A percentile compares a stretch with the other conserved stretches of the same genome.
Evolutionary conservation across 2,797 vertebrate genomes (phyloP).

Genomic region (Sebastes trivittatus): DNA sequence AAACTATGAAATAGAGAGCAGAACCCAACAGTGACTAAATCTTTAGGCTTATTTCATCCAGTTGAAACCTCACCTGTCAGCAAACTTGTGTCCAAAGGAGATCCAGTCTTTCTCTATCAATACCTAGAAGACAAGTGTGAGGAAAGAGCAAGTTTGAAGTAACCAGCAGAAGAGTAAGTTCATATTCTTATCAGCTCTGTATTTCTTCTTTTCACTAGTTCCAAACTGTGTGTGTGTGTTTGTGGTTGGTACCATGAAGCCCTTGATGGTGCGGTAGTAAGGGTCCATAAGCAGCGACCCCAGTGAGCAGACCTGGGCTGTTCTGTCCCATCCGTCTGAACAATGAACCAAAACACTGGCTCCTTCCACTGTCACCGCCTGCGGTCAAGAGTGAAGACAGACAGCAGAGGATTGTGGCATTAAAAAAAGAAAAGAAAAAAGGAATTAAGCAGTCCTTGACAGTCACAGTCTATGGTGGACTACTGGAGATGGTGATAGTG

Average conservation of each 20-base stretch:
- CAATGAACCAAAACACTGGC: constrained; percentile 96
- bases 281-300: constrained; percentile 94
- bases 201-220: neutral
- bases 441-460: neutral
- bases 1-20: neutral
- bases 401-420: neutral
- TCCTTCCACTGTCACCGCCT: constrained; percentile 93
- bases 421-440: neutral
- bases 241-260: constrained; percentile 89
- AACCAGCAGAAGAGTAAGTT: neutral
- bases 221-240: neutral
- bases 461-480: too few species aligned
- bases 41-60: neutral
- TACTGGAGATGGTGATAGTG: neutral
- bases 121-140: constrained; percentile 80
- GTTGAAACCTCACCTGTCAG: constrained; percentile 87
- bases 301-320: constrained; percentile 95
- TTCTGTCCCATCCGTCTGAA: constrained; percentile 98
- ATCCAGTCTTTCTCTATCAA: constrained; percentile 99
- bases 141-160: neutral
- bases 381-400: neutral
- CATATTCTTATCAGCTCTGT: neutral
- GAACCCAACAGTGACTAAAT: neutral
- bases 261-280: constrained; percentile 96
- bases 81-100: constrained; percentile 98